Conservation (phyloP, 2,888 invertebrate species). For the Orthonychiurus folsomi region DNA sequence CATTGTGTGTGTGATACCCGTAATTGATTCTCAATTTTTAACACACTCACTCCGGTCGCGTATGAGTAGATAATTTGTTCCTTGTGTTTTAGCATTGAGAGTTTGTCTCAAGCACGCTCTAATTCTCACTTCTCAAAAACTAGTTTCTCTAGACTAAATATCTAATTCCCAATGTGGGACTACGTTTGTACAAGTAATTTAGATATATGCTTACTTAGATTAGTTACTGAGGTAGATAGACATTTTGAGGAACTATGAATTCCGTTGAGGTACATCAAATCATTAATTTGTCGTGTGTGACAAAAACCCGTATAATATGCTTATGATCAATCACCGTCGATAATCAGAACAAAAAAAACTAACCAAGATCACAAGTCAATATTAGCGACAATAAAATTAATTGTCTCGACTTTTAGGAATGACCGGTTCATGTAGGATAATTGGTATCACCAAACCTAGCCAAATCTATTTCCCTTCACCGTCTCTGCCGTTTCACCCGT, state of each 20-base stretch:
- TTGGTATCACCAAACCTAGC: not conserved
- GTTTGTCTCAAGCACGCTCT: too few species aligned
- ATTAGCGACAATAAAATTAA: not conserved
- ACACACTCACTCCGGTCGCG: not conserved
- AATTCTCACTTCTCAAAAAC: not conserved
- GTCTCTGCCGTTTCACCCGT: too few species aligned
- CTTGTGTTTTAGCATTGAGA: too few species aligned
- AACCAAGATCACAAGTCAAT: not conserved
- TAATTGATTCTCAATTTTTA: not conserved
- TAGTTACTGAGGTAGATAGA: not conserved
- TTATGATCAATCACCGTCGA: constrained; percentile 20
- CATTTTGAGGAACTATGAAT: not conserved
- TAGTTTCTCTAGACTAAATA: not conserved
- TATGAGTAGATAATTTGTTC: not conserved
- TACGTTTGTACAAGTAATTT: not conserved
- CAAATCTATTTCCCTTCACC: not conserved
- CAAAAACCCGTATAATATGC: constrained; percentile 21
- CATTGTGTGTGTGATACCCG: not conserved
- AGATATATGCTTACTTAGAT: not conserved
- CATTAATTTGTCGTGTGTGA: constrained; percentile 17
- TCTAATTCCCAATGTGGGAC: not conserved
- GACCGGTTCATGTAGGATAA: not conserved
- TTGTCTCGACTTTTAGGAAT: not conserved
- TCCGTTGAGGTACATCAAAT: constrained; percentile 24
- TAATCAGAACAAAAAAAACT: not conserved